Conservation (phyloP, 2,797 vertebrate species). For the Delichon dasypus region DNA sequence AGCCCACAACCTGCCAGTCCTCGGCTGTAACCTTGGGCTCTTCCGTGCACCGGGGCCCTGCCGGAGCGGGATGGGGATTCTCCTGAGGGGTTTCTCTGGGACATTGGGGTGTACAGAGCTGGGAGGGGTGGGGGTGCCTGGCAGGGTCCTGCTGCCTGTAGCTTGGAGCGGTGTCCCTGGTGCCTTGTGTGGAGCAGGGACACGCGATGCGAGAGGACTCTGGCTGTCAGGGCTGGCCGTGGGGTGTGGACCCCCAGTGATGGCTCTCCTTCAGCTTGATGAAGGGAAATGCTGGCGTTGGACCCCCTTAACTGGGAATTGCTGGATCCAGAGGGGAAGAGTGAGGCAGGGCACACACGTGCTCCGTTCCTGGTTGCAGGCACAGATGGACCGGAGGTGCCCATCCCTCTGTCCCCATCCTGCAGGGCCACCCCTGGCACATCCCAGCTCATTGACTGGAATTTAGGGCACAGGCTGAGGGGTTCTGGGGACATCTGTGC, state of each 20-base stretch:
- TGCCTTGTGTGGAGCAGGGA: background rate
- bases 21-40: constrained; percentile 52
- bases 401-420: background rate
- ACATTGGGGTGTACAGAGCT: rapidly evolving
- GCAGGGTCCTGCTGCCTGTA: background rate
- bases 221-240: background rate
- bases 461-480: background rate
- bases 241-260: background rate
- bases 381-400: rapidly evolving
- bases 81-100: background rate
- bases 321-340: background rate
- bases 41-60: rapidly evolving
- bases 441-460: background rate
- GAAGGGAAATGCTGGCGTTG: background rate
- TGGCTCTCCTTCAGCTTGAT: background rate
- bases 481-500: background rate
- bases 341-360: rapidly evolving
- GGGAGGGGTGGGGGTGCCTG: background rate
- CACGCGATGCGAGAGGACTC: rapidly evolving
- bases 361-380: background rate
- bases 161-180: rapidly evolving
- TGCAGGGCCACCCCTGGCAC: background rate
- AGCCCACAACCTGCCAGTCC: background rate
- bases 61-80: rapidly evolving
- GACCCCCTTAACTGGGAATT: background rate